Base-by-base conservation (phyloP, 1,140 invertebrate species). In the Drosophila chauvacae region DNA sequence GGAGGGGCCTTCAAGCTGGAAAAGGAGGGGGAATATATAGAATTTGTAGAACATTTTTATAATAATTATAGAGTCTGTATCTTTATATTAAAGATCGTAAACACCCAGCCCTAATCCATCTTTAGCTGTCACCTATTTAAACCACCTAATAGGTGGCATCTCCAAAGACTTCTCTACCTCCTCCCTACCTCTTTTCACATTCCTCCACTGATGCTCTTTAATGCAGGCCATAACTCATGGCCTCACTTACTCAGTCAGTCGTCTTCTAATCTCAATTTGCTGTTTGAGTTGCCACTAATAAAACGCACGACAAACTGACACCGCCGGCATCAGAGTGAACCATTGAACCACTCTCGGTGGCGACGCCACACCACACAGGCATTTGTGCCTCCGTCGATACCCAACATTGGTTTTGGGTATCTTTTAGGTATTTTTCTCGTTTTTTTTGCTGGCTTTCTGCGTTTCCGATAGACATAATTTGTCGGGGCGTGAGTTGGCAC, bases 211-310 rank as follows among this genome's bases (percentile, higher is more conserved):
- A 35, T 66, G 69, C 58, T 62, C 78, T 60, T 85, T 85, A 85
- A 85, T 85, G 82, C 79, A 85, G 28, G 53, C 82, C 70, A 85
- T 85, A 85, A 85, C 83, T 85, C 82, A 85, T 64, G 64, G 75
- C 42, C 64, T 57, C 70, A 68, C 72, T 61, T 41, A 79, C 62
- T 64, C 62, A 64, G 57, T 64, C 62, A 65, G 53, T 81, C 62
- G 39, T 53, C 51, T 61, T 81, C 77, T 81, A 81, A 86, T 86
- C 83, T 81, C 60, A 79, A 78, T 83, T 71, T 60, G 75, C 57
- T 83, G 76, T 83, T 83, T 70, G 64, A 83, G 80, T 82, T 83
- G 80, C 80, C 80, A 83, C 78, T 82, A 86, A 86, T 86, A 79
- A 86, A 86, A 81, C 75, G 82, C 64, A 70, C 56, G 55, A 80